Percentiles rank a stretch among this genome's conserved stretches.
phyloP scores from a whole-genome alignment of 2,888 invertebrate species.

The Sthenelais limicola region DNA sequence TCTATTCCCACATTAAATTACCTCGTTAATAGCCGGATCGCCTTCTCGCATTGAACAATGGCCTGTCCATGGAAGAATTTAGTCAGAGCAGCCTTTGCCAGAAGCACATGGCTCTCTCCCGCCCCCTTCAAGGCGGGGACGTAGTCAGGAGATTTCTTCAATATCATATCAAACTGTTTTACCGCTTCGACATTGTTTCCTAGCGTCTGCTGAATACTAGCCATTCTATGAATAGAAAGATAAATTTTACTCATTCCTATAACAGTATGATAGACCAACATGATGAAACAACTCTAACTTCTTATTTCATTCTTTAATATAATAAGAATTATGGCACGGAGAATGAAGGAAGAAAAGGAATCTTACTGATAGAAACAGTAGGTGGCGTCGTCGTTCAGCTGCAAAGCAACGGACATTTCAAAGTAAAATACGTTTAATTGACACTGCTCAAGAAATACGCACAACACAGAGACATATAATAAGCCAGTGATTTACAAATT shows the following conservation, averaged over 20 bases:
- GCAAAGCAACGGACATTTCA: constrained; percentile 46
- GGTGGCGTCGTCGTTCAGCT: constrained; percentile 61
- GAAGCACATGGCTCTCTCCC: constrained; percentile 83
- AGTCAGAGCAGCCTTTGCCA: constrained; percentile 79
- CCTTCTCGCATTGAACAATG: constrained; percentile 82
- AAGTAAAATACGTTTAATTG: constrained; percentile 77
- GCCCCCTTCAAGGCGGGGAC: constrained; percentile 85
- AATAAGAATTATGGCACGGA: too few species aligned
- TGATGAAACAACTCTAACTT: not conserved
- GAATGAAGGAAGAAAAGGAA: not conserved
- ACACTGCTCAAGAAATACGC: too few species aligned
- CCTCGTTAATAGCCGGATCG: constrained; percentile 75
- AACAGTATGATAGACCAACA: not conserved
- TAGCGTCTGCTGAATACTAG: constrained; percentile 74
- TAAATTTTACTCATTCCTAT: not conserved
- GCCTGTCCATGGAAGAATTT: constrained; percentile 82
- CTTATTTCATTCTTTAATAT: not conserved
- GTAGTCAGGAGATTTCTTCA: constrained; percentile 77
- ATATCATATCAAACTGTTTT: constrained; percentile 78
- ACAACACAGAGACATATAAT: not conserved
- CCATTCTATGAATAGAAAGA: constrained; percentile 61
- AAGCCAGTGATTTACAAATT: not conserved
- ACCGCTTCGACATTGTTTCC: constrained; percentile 84
- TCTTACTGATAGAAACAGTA: constrained; percentile 69
- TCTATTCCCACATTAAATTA: constrained; percentile 50